Conservation (phyloP, 1,140 invertebrate species). For the Brachionus rubens region DNA sequence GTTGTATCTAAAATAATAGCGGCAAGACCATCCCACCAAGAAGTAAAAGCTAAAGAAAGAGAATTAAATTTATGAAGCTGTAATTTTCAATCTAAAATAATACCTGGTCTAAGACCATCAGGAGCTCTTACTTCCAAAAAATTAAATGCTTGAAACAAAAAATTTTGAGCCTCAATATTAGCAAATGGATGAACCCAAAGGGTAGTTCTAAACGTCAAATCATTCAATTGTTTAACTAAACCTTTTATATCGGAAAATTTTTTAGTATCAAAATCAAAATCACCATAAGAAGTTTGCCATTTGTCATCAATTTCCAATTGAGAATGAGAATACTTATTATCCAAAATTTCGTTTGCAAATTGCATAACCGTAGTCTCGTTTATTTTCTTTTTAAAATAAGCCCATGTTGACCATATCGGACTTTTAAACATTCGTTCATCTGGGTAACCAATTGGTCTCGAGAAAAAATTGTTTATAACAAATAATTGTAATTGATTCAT, state of each 20-base stretch:
- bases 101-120: conserved; percentile 25
- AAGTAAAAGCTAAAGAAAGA: not conserved
- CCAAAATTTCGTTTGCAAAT: conserved; percentile 67
- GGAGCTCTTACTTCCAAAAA: conserved; percentile 38
- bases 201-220: conserved; percentile 70
- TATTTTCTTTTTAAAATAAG: conserved; percentile 70
- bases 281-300: conserved; percentile 62
- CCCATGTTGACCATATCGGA: conserved; percentile 90
- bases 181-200: conserved; percentile 87
- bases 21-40: conserved; percentile 44
- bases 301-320: conserved; percentile 83
- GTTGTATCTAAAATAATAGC: conserved; percentile 31
- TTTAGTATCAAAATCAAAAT: conserved; percentile 68
- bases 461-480: conserved; percentile 43
- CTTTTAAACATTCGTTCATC: conserved; percentile 70
- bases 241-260: conserved; percentile 74
- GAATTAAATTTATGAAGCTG: not conserved
- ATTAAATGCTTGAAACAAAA: conserved; percentile 7
- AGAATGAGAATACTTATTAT: conserved; percentile 70
- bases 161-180: conserved; percentile 25
- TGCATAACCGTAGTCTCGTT: conserved; percentile 67
- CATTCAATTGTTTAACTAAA: conserved; percentile 64
- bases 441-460: conserved; percentile 62
- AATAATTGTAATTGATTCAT: conserved; percentile 19
- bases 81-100: not conserved